phyloP scores from a whole-genome alignment of 2,113 vertebrate genomes.

The Ptyas mucosa region DNA sequence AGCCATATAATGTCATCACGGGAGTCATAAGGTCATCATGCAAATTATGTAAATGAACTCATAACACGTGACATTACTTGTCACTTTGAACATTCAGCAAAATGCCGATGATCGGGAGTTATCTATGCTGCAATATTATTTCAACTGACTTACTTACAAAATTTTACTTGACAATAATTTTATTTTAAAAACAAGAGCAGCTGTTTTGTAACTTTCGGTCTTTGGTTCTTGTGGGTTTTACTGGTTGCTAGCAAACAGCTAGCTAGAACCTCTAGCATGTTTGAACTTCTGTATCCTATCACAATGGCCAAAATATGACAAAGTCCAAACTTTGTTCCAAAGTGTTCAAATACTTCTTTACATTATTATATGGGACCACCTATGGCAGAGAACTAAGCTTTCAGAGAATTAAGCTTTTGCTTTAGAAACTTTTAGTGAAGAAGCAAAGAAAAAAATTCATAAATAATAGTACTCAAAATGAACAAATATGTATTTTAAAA shows the following conservation, averaged over 20 bases:
- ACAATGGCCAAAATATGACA: neutral
- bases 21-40: neutral
- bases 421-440: neutral
- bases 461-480: neutral
- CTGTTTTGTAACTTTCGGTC: neutral
- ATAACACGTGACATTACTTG: neutral
- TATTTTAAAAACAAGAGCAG: neutral
- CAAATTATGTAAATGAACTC: neutral
- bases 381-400: neutral
- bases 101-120: neutral
- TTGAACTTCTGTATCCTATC: neutral
- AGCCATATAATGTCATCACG: neutral
- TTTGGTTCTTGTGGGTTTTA: constrained; percentile 3
- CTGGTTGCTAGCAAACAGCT: neutral
- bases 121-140: constrained; percentile 7
- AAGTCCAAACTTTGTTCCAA: neutral
- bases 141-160: constrained; percentile 3
- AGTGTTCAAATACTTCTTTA: neutral
- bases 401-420: neutral
- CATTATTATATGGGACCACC: neutral
- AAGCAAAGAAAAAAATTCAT: neutral
- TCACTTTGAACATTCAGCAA: neutral
- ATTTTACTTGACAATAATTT: constrained; percentile 3
- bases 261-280: neutral
- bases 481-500: neutral